Base-by-base conservation (phyloP, 2,797 vertebrate species). In the Dermochelys coriacea region DNA sequence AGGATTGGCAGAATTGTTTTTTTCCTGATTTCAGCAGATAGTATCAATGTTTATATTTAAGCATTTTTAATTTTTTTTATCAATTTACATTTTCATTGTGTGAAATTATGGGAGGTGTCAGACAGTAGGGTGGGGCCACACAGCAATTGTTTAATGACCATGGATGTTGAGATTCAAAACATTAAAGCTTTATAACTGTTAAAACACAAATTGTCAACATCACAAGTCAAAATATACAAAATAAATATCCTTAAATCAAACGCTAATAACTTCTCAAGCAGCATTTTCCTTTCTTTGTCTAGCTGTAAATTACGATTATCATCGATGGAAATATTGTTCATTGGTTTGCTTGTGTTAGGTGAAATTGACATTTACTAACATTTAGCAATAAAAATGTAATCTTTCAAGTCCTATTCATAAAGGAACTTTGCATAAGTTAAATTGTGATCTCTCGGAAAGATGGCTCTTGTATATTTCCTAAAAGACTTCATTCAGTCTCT, bases 391-490 rank as follows among this genome's bases (percentile, higher is more conserved):
- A 68, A 68, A n/a, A 68, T 37, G 6, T 37, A 37, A 37, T n/a
- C 34, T 18, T 68, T 68, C 61, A 18, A 68, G 19, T 64, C 34
- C 34, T 64, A 9, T 64, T 68, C 34, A 1, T 45, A 45, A 94
- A 96, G 93, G 96, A 96, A 95, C 93, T 96, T 96, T 94, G 93
- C 95, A 91, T 81, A 96, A 94, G 96, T 96, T 96, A 96, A 96
- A 84, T 82, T 68, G 90, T 88, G 90, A 90, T 91, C 94, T 94
- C 94, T 96, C 82, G 87, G 93, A 97, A 97, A 19, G 61, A 93
- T 12, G 29, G 82, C 93, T 71, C 96, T 92, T 96, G 97, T 96
- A 85, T 97, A 7, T 84, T 96, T 87, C 6, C 0, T 94, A 88
- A 92, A 95, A 94, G 96, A 92, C 96, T 96, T 91, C 90, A 93